Evolutionary conservation across 2,797 vertebrate genomes (phyloP).

Genomic region (Cetoscarus ocellatus): DNA sequence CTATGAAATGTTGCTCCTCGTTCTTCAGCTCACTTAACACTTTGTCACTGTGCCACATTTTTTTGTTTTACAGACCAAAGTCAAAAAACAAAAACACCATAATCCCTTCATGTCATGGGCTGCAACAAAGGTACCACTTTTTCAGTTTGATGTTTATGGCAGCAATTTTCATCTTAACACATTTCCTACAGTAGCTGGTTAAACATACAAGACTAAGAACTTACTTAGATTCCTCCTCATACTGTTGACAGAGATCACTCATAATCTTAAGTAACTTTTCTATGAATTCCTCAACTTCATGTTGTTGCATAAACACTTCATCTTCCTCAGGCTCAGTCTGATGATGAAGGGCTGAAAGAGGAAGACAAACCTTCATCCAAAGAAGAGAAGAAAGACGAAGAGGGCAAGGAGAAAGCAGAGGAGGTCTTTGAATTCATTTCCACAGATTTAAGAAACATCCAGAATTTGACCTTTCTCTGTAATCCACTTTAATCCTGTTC

Average conservation of each 20-base stretch:
- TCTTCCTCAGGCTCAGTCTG: constrained; percentile 48
- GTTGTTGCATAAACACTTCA: neutral
- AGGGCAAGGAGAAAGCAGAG: constrained; percentile 36
- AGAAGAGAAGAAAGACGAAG: constrained; percentile 48
- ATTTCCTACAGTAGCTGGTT: neutral
- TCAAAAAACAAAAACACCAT: constrained; percentile 65
- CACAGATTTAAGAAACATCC: neutral
- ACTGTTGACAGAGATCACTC: neutral
- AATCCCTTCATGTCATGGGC: constrained; percentile 70
- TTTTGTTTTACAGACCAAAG: constrained; percentile 48
- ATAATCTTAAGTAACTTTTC: neutral
- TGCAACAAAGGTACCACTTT: constrained; percentile 57
- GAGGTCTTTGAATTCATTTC: constrained; percentile 29
- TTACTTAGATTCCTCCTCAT: neutral
- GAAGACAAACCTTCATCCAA: constrained; percentile 37
- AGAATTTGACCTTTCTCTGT: neutral
- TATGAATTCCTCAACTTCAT: neutral
- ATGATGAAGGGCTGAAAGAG: constrained; percentile 61
- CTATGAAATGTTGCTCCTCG: constrained; percentile 20
- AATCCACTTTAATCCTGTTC: neutral
- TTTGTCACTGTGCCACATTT: neutral
- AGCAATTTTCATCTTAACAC: neutral
- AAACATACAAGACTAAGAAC: neutral
- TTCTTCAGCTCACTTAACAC: neutral
- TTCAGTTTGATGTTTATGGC: neutral